Evolutionary conservation across 2,888 invertebrate species (phyloP).

Genomic region (Girardia tigrina): DNA sequence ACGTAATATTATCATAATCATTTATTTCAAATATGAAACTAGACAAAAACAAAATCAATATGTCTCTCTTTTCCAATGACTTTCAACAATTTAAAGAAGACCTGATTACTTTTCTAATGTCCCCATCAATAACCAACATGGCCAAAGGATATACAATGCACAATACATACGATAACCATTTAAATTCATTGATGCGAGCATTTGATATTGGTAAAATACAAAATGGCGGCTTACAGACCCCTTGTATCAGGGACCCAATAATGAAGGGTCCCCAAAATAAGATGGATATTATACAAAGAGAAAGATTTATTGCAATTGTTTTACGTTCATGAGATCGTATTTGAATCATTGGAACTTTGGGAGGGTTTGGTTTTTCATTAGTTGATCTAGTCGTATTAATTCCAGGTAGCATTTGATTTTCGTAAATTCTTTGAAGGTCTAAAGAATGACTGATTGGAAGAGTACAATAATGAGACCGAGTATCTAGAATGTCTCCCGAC

Average conservation of each 20-base stretch:
- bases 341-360: not conserved
- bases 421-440: constrained; percentile 4
- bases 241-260: constrained; percentile 32
- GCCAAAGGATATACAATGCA: constrained; percentile 25
- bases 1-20: too few relatives aligned
- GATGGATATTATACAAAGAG: constrained; percentile 25
- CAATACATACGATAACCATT: constrained; percentile 32
- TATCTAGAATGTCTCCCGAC: not conserved
- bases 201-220: constrained; percentile 15
- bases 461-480: not conserved
- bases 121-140: constrained; percentile 30
- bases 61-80: too few relatives aligned
- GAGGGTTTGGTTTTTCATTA: not conserved
- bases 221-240: constrained; percentile 25
- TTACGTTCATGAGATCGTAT: constrained; percentile 21
- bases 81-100: constrained; percentile 31
- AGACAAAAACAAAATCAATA: too few relatives aligned
- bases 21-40: too few relatives aligned
- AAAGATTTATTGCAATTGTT: constrained; percentile 26
- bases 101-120: constrained; percentile 12
- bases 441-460: not conserved
- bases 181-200: constrained; percentile 32
- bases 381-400: not conserved
- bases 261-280: constrained; percentile 34
- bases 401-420: not conserved